Evolutionary conservation across 2,113 vertebrate species (phyloP).

Genomic region (Protobothrops mucrosquamatus): DNA sequence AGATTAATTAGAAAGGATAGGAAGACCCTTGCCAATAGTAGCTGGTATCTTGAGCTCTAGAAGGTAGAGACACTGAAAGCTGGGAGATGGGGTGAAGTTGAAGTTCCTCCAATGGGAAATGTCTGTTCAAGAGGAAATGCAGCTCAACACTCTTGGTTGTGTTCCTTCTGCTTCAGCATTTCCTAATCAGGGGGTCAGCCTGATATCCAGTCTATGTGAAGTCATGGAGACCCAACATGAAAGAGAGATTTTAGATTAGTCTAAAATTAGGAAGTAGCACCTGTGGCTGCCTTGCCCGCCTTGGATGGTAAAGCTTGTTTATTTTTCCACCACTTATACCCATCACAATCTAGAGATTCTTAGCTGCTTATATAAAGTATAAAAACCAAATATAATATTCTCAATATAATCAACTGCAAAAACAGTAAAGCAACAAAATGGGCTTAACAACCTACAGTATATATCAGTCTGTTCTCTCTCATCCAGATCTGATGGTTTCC

Average conservation of each 20-base stretch:
- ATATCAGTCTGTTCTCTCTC: no score
- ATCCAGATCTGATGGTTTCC: no score
- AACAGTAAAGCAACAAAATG: no score
- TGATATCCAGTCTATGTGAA: neutral
- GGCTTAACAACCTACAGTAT: no score
- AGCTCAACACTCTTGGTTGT: neutral
- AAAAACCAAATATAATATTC: neutral
- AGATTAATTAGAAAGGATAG: neutral
- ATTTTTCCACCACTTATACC: neutral
- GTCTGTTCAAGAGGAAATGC: neutral
- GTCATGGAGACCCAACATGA: neutral
- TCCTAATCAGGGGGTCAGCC: neutral
- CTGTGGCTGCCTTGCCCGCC: neutral
- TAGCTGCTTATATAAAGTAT: neutral
- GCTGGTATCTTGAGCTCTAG: neutral
- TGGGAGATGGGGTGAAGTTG: neutral
- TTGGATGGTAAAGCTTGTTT: neutral
- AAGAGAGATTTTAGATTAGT: neutral
- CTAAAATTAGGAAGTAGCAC: neutral
- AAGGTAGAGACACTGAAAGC: neutral
- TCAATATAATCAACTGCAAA: neutral
- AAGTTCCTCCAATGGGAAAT: neutral
- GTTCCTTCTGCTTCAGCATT: neutral
- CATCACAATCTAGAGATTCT: neutral
- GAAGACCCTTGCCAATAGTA: neutral